Conservation (phyloP, 1,140 invertebrate species). For the Cyclina sinensis region DNA sequence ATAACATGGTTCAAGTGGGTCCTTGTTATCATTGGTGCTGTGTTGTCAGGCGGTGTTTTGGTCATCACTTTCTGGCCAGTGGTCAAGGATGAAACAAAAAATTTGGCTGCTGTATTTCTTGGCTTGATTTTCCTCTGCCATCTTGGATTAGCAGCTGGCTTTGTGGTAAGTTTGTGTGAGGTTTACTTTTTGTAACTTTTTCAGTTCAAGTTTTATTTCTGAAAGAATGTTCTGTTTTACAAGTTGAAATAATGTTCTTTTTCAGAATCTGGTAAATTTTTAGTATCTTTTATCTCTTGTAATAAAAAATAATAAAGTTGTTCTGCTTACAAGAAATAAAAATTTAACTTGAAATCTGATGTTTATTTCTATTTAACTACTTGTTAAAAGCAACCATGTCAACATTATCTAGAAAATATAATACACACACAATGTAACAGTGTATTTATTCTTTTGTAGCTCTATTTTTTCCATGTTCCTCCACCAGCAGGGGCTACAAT, state of each 20-base stretch:
- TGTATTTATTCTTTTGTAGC: slow-evolving; percentile 72
- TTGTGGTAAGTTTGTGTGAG: slow-evolving; percentile 90
- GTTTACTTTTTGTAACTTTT: not conserved
- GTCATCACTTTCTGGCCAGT: slow-evolving; percentile 93
- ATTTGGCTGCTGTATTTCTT: slow-evolving; percentile 90
- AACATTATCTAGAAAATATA: not conserved
- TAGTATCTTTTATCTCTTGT: not conserved
- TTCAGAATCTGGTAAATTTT: not conserved
- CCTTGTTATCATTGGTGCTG: slow-evolving; percentile 92
- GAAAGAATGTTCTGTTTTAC: too few species aligned
- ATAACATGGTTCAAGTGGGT: slow-evolving; percentile 95
- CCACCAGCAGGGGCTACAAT: slow-evolving; percentile 25
- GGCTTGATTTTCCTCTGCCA: slow-evolving; percentile 92
- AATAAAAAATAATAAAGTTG: not conserved
- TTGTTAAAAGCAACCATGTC: not conserved
- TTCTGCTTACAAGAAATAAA: not conserved
- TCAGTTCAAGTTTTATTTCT: not conserved
- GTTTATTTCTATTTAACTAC: not conserved
- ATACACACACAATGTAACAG: not conserved
- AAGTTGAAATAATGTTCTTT: too few species aligned
- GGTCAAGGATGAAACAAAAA: slow-evolving; percentile 88
- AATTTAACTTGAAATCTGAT: not conserved
- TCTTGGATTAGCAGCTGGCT: slow-evolving; percentile 93
- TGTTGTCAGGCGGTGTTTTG: slow-evolving; percentile 94
- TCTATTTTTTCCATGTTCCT: slow-evolving; percentile 83